Percentiles rank a stretch among this genome's conserved stretches.
Conservation (phyloP, 2,888 invertebrate genomes). For the Himalopsyche japonica region DNA sequence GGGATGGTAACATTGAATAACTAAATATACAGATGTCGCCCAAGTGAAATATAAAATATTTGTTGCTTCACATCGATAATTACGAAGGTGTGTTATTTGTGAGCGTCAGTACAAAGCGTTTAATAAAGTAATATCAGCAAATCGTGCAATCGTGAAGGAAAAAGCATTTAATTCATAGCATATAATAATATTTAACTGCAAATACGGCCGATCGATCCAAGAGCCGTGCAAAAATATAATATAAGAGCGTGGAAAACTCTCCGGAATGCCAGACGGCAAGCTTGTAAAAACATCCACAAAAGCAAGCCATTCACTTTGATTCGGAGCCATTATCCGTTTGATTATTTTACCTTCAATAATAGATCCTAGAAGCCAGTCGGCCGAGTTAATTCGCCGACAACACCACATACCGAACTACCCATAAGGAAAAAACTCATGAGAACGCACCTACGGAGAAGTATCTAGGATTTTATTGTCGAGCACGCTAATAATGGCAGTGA, state of each 20-base stretch:
- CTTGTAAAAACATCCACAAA: not conserved
- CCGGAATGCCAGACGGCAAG: not conserved
- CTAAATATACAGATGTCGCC: not conserved
- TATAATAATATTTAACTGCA: not conserved
- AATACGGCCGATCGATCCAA: not conserved
- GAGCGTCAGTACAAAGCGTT: not conserved
- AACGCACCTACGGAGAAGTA: not conserved
- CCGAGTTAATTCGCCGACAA: constrained; percentile 38
- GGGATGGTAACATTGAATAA: not conserved
- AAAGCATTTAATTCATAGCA: not conserved
- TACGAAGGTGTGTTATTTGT: not conserved
- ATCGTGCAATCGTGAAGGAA: not conserved
- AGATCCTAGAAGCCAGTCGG: constrained; percentile 36
- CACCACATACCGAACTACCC: constrained; percentile 29
- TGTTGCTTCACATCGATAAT: not conserved
- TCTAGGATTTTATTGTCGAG: not conserved
- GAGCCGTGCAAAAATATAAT: not conserved
- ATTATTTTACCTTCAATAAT: constrained; percentile 31
- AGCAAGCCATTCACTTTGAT: constrained; percentile 29
- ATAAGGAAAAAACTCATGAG: not conserved
- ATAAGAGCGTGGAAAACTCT: not conserved
- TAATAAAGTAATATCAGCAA: not conserved
- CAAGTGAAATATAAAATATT: not conserved
- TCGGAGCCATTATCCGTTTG: constrained; percentile 9
- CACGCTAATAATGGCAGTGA: not conserved